A percentile compares a stretch with the other conserved stretches of the same genome.
Conservation (phyloP, 2,113 vertebrate species). For the Percopsis transmontana region DNA sequence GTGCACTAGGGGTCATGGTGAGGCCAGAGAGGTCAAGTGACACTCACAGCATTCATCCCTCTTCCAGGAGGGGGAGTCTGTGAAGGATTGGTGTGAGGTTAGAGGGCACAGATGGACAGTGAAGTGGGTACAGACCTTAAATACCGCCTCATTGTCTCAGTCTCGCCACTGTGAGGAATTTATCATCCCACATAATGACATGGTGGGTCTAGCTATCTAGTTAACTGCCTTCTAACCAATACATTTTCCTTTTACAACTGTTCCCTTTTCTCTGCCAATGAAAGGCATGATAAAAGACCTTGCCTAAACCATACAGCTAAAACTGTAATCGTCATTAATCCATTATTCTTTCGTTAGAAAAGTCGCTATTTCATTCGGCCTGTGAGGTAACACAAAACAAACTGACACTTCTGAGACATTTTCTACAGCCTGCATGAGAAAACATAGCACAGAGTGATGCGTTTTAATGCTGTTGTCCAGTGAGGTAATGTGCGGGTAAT, state of each 20-base stretch:
- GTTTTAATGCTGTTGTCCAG: no score
- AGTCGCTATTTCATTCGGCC: no score
- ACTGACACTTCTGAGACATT: no score
- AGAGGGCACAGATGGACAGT: conserved; percentile 39
- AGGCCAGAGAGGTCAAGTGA: conserved; percentile 75
- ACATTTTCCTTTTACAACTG: conserved; percentile 26
- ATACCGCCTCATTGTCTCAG: conserved; percentile 17
- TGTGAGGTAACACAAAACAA: no score
- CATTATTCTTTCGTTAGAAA: no score
- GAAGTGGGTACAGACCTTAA: conserved; percentile 29
- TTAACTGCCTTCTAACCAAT: no score
- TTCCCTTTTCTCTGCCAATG: conserved; percentile 18
- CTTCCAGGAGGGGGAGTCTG: conserved; percentile 38
- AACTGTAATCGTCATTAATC: no score
- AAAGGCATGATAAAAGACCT: no score
- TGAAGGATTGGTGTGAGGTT: conserved; percentile 46
- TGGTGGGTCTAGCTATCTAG: neutral
- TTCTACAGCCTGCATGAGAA: no score
- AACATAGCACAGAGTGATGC: no score
- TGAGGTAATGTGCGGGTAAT: no score
- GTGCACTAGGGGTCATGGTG: conserved; percentile 58
- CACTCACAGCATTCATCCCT: conserved; percentile 70
- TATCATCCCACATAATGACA: neutral
- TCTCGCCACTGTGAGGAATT: conserved; percentile 14
- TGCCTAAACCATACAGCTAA: no score